These are phyloP conservation scores for Amblyopsis rosae DNA, from an alignment of 2,113 vertebrate species.

Conservation along the genomic window DNA sequence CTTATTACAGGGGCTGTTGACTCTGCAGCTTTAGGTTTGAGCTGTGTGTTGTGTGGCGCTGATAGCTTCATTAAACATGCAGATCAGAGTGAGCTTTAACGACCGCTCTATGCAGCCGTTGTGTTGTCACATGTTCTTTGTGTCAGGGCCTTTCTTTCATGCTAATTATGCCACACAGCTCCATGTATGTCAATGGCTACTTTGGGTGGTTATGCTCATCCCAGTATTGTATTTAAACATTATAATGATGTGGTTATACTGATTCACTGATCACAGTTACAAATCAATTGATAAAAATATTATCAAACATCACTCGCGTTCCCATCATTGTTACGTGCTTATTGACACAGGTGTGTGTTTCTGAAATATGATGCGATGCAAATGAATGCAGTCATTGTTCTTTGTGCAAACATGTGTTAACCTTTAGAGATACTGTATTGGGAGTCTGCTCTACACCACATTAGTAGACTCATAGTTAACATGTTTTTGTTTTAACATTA, in stretches of 20 bases:
- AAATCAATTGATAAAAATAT: no score
- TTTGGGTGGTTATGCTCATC: slow-evolving; percentile 16
- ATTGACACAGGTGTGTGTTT: neutral
- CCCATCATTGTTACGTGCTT: neutral
- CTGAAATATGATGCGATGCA: neutral
- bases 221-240: no score
- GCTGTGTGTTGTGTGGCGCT: slow-evolving; percentile 75
- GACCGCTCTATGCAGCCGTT: slow-evolving; percentile 60
- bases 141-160: slow-evolving; percentile 34
- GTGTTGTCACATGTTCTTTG: slow-evolving; percentile 64
- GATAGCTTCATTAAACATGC: slow-evolving; percentile 85
- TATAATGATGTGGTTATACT: no score
- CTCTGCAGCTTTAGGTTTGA: slow-evolving; percentile 81
- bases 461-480: no score
- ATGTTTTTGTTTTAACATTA: no score
- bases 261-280: no score
- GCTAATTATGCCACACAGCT: slow-evolving; percentile 51
- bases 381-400: neutral
- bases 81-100: slow-evolving; percentile 76
- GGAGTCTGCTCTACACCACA: no score
- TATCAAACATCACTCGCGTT: neutral
- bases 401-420: neutral
- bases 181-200: slow-evolving; percentile 51
- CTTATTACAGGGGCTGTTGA: slow-evolving; percentile 86
- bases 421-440: no score